Percentiles rank a stretch among this genome's conserved stretches.
These are phyloP conservation scores for Saguinus imperator DNA, from an alignment of 2,113 vertebrate species.

Conservation along the genomic window DNA sequence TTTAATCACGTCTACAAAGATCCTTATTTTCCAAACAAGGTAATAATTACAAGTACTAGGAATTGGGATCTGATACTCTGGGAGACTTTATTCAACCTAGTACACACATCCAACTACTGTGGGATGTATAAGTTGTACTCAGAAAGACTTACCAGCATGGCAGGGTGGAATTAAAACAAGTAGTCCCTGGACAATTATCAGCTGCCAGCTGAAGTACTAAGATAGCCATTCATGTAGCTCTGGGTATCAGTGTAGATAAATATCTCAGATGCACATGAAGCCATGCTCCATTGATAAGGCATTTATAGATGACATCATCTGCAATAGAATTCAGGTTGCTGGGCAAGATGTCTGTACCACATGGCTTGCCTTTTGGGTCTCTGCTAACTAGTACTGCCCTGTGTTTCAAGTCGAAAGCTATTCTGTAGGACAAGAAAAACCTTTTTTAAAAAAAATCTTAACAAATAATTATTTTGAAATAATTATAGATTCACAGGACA, in stretches of 20 bases:
- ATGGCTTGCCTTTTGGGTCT: not conserved
- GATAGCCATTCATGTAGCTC: not conserved
- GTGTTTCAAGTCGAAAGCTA: not conserved
- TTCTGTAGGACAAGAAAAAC: not conserved
- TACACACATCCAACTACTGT: not conserved
- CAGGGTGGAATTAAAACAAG: not conserved
- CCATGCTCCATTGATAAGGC: not conserved
- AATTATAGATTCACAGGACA: not conserved
- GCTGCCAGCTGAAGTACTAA: not conserved
- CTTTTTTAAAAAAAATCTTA: not conserved
- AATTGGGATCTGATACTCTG: not conserved
- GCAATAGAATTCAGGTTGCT: not conserved
- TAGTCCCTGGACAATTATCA: not conserved
- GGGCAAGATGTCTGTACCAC: not conserved
- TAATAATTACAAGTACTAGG: not conserved
- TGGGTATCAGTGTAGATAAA: not conserved
- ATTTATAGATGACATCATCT: not conserved
- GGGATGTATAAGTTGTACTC: not conserved
- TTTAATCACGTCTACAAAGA: not conserved
- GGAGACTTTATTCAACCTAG: not conserved
- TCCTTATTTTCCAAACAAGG: not conserved
- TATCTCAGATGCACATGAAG: not conserved
- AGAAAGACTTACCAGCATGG: not conserved
- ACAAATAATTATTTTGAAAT: not conserved
- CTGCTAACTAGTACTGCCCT: not conserved